Conservation (phyloP, 2,888 invertebrate genomes). For the Diarsia mendica region DNA sequence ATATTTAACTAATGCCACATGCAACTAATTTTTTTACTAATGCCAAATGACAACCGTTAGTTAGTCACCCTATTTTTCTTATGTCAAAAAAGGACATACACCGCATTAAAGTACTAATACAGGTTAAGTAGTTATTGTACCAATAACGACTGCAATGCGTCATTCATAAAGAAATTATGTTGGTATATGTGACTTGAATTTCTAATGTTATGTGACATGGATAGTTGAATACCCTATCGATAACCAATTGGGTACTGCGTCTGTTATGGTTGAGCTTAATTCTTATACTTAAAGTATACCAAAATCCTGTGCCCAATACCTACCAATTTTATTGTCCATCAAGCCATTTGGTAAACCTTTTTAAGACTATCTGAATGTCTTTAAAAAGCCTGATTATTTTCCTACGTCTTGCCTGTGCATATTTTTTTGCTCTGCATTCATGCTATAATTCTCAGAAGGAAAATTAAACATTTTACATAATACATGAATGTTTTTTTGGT, state of each 20-base stretch:
- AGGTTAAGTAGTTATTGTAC: constrained; percentile 14
- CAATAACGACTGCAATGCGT: constrained; percentile 25
- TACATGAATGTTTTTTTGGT: background rate
- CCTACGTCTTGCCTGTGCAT: too few species aligned
- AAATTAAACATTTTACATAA: background rate
- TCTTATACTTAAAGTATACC: background rate
- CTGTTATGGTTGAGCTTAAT: background rate
- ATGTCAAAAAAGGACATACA: constrained; percentile 16
- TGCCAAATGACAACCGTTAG: background rate
- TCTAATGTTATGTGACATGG: constrained; percentile 4
- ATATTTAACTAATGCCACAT: too few species aligned
- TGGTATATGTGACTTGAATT: constrained; percentile 22
- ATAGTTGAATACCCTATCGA: too few species aligned
- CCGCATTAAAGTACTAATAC: background rate
- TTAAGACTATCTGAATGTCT: too few species aligned
- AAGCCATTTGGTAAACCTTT: background rate
- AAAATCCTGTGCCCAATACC: background rate
- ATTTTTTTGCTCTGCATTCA: too few species aligned
- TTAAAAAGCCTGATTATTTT: too few species aligned
- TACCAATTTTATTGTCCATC: background rate
- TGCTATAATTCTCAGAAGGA: background rate
- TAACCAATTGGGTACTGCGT: background rate
- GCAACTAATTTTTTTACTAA: too few species aligned
- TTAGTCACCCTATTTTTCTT: constrained; percentile 15
- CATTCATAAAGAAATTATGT: constrained; percentile 41